Percentiles rank a stretch among this genome's conserved stretches.
phyloP scores from a whole-genome alignment of 2,113 vertebrate species.

The Tragelaphus buxtoni region DNA sequence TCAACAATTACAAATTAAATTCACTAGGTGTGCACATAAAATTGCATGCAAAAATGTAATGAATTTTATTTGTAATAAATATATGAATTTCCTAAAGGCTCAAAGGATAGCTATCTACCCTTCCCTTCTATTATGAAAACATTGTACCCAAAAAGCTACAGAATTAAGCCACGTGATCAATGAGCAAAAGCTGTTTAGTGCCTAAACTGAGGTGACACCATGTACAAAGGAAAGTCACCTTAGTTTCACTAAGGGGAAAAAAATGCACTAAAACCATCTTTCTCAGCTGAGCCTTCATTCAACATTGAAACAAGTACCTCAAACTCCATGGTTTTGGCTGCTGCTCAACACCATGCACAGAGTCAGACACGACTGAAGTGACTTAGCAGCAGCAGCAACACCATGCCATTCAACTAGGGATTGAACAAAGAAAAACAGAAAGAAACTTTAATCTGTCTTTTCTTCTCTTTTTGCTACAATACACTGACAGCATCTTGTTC shows the following conservation, averaged over 20 bases:
- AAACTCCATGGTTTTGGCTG: conserved; percentile 33
- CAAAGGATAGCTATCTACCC: neutral
- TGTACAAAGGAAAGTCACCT: conserved; percentile 40
- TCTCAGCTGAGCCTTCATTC: conserved; percentile 50
- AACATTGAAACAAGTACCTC: conserved; percentile 59
- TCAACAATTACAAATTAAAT: conserved; percentile 25
- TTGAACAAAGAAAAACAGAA: conserved; percentile 47
- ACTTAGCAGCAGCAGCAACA: neutral
- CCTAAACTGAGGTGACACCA: conserved; percentile 25
- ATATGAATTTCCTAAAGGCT: conserved; percentile 8
- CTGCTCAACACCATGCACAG: neutral
- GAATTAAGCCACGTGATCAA: conserved; percentile 22
- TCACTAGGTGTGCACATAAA: neutral
- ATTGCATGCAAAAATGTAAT: neutral
- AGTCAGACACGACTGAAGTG: too few relatives aligned
- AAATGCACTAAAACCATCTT: neutral
- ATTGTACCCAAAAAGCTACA: neutral
- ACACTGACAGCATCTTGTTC: conserved; percentile 20
- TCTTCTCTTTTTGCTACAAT: conserved; percentile 8
- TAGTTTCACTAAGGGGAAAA: neutral
- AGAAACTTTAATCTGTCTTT: conserved; percentile 29
- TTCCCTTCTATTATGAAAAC: conserved; percentile 39
- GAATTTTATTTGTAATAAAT: neutral
- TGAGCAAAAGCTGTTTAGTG: neutral
- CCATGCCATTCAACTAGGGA: neutral